Base-by-base conservation (phyloP, 2,797 vertebrate species). In the Esox lucius region DNA sequence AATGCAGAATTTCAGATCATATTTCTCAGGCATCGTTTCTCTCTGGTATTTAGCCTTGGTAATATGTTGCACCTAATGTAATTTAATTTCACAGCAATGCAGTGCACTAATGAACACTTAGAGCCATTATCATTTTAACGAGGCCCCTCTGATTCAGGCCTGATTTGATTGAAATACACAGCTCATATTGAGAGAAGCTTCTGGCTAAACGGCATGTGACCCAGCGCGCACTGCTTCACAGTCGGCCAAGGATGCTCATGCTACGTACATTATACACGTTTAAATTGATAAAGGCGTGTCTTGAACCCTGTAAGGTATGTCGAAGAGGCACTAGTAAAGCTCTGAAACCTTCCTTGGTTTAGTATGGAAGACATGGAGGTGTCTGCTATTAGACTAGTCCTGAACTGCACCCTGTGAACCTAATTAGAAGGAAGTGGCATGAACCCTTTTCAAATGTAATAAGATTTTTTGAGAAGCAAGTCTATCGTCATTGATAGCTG, bases 361-460 rank as follows among this genome's bases (percentile, higher is more conserved):
- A 69, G 42, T 42, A 75, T 8, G 51, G 15, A 17, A 53, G 26
- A 26, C 61, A 66, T 68, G 62, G 17, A 56, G 71, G 70, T 75
- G 68, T 78, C 53, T 28, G 70, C 68, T 62, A 12, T 71, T 75
- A 46, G 42, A 11, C 42, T 5, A 19, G 53, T 69, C 64, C 72
- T 65, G 39, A 77, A 79, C 66, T 77, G 76, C 68, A 68, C 72
- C 78, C 81, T 67, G 64, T 35, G 68, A 73, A 75, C 68, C 75
- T 74, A 78, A 85, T 83, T 80, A 46, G 70, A 61, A 28, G 78
- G 65, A 69, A 70, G 61, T 91, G 91, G 91, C 93, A 92, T 91
- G 91, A 94, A 93, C 49, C 85, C 88, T 91, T 91, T 95, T 95
- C 94, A 93, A 95, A 94, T 95, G 94, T 92, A 93, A 95, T 95